Percentiles rank a stretch among this genome's conserved stretches.
phyloP scores from a whole-genome alignment of 2,113 vertebrate genomes.

The Theristicus caerulescens region DNA sequence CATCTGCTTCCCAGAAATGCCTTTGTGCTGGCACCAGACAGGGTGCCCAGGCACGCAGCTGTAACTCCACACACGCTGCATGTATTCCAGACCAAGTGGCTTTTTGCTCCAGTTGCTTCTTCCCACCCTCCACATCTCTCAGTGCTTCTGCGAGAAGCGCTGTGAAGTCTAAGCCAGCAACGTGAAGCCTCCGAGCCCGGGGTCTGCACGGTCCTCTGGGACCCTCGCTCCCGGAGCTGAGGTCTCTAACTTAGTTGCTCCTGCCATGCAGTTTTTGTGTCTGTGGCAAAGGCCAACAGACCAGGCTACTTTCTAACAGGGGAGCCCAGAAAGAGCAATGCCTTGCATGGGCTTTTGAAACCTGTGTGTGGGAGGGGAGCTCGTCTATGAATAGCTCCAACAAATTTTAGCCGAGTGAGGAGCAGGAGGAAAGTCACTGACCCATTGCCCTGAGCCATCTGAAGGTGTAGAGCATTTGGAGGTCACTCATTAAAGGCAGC shows the following conservation, averaged over 20 bases:
- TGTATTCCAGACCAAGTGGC: not conserved
- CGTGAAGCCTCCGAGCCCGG: rapidly evolving
- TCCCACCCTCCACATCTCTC: not conserved
- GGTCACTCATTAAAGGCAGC: not conserved
- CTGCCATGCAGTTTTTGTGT: not conserved
- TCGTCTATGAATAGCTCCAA: not conserved
- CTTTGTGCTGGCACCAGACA: constrained; percentile 23
- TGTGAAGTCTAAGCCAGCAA: not conserved
- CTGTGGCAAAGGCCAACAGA: not conserved
- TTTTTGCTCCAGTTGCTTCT: constrained; percentile 29
- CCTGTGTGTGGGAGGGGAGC: not conserved
- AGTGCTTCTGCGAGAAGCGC: not conserved
- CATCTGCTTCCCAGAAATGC: not conserved
- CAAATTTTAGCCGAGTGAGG: not conserved
- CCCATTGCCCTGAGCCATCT: not conserved
- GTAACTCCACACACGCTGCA: not conserved
- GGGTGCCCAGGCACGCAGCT: not conserved
- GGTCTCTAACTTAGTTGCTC: not conserved
- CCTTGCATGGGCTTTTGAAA: not conserved
- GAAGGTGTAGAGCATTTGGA: not conserved
- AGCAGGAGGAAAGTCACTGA: not conserved
- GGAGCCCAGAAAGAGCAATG: not conserved
- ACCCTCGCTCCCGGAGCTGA: not conserved
- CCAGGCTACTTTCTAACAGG: not conserved
- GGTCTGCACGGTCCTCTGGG: not conserved